Base-by-base conservation (phyloP, 1,140 invertebrate species). In the Formica exsecta region DNA sequence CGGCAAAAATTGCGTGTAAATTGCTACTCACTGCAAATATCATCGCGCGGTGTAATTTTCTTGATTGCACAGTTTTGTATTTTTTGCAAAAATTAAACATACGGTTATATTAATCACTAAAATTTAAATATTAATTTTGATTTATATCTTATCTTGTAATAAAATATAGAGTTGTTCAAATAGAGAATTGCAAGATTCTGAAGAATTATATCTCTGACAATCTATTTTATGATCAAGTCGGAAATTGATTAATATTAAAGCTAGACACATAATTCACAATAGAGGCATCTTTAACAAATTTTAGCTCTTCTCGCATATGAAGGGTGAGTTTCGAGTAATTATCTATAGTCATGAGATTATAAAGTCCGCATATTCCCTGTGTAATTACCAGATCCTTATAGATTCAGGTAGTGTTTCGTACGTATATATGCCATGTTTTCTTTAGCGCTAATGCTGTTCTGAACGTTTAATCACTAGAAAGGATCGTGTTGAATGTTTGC, bases 311-410 rank as follows among this genome's bases (percentile, higher is more conserved):
- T 61, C 51, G 36, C 25, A 9, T 32, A 22, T 48, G n/a, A 38
- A 61, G 22, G 59, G 9, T 29, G 11, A 51, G 76, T 86, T 81
- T 71, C 61, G 7, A 84, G 73, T 64, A 70, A 25, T 75, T 59
- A 86, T 62, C 44, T 8, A 59, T 25, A 68, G 57, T 29, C 22
- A 22, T 32, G 59, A 48, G 44, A 57, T 16, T 16, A n/a, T 51
- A 70, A 59, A 61, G 75, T 32, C 36, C 19, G 22, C 29, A 41
- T 71, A 75, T 75, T 59, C 36, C 38, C 11, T 19, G 29, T 51
- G 29, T 57, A 89, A 86, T 89, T 86, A 86, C 32, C 59, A 54
- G 59, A 22, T 81, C 51, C 54, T 89, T 65, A 66, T 54, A 38
- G 51, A n/a, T 11, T 4, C 25, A 77, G 59, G 0, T 36, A 36